Evolutionary conservation across 2,113 vertebrate genomes (phyloP).

Genomic region (Ornithorhynchus anatinus): DNA sequence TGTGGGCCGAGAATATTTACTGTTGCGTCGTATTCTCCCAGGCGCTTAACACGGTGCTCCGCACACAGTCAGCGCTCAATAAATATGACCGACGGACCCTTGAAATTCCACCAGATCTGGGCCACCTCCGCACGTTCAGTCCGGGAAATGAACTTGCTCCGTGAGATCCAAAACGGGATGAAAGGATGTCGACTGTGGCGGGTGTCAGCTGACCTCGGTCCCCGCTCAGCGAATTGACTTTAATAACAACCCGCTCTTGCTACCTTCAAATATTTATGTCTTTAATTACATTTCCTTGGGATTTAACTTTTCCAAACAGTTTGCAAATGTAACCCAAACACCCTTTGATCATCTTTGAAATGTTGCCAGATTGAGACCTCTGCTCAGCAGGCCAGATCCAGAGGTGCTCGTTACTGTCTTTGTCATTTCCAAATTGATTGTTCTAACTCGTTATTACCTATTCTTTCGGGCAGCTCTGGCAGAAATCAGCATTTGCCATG

Average conservation of each 20-base stretch:
- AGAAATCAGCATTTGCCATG: neutral
- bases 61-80: no score
- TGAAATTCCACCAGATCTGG: no score
- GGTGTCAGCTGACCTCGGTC: no score
- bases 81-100: no score
- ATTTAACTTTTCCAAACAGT: conserved; percentile 20
- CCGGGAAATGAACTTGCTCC: no score
- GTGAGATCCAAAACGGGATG: no score
- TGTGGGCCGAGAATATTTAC: no score
- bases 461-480: neutral
- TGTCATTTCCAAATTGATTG: conserved; percentile 1
- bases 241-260: conserved; percentile 23
- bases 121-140: no score
- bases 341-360: conserved; percentile 25
- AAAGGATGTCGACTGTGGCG: no score
- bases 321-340: conserved; percentile 24
- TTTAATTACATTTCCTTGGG: conserved; percentile 20
- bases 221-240: no score
- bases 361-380: conserved; percentile 3
- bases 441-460: neutral
- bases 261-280: conserved; percentile 14
- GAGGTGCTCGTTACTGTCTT: neutral
- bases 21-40: no score
- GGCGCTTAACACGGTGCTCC: no score
- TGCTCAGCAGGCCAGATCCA: neutral